Base-by-base conservation (phyloP, 2,888 invertebrate species). In the Xestia ashworthii region DNA sequence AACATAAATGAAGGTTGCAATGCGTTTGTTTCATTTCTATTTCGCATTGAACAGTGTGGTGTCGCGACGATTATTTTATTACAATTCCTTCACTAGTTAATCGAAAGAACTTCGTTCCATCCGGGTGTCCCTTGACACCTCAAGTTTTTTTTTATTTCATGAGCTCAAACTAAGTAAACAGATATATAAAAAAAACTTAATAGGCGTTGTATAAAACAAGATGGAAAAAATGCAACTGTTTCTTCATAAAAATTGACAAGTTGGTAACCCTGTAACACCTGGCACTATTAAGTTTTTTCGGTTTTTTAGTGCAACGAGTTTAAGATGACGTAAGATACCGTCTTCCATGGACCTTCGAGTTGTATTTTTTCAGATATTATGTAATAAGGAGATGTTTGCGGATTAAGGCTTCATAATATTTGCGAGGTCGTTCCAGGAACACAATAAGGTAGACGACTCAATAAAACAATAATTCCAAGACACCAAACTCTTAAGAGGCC, bases 171-270 rank as follows among this genome's bases (percentile, higher is more conserved):
- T 53, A 82, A 81, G 65, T 75, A 53, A 62, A 41, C 41, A 82
- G 44, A 55, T 64, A 14, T 65, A 44, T 78, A 64, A 77, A 14
- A 68, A 78, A 78, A 62, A 82, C 67, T 38, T 44, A 62, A 66
- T 44, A 78, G 46, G 14, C n/a, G 67, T 83, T 62, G 55, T 3
- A 72, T 71, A 44, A 48, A 80, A 80, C 44, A 66, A 62, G 41
- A 41, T 22, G 38, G 44, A 66, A 66, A 81, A 80, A 80, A 25
- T 65, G 73, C 41, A 80, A 55, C 80, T 69, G 65, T 83, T 82
- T 69, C 46, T 84, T 66, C 65, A 55, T 73, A 55, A 80, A 84
- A 74, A 44, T 84, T 73, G 65, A 55, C 65, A 81, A 69, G 46
- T 69, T 53, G 22, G 60, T 83, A 69, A 69, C 50, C 62, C 41